Conservation (phyloP, 2,113 vertebrate species). For the Psittacus erithacus region DNA sequence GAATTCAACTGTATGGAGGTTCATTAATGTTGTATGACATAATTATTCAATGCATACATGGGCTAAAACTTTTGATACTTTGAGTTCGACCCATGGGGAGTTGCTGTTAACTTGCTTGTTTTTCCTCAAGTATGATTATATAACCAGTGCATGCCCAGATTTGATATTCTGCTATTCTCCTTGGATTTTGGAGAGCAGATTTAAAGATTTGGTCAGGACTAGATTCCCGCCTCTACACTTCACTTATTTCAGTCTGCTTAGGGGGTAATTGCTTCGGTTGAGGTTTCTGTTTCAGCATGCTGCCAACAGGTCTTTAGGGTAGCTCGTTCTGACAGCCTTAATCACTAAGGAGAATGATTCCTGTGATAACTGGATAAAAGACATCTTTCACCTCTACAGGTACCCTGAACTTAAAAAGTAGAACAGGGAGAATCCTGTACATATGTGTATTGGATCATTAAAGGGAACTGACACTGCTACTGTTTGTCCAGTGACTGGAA, state of each 20-base stretch:
- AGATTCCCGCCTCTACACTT: background rate
- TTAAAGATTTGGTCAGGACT: background rate
- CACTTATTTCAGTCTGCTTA: background rate
- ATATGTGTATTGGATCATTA: background rate
- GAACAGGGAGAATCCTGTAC: background rate
- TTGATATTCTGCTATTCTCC: background rate
- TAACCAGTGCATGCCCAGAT: background rate
- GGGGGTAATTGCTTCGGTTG: background rate
- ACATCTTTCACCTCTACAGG: background rate
- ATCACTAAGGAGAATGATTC: background rate
- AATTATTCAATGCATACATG: background rate
- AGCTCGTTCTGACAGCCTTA: background rate
- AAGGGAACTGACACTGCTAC: background rate
- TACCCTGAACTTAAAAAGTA: background rate
- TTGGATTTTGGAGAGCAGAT: background rate
- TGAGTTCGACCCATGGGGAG: background rate
- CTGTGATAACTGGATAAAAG: background rate
- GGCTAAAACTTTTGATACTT: background rate
- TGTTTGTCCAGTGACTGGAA: background rate
- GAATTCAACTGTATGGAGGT: background rate
- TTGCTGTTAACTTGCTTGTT: background rate
- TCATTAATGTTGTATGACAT: background rate
- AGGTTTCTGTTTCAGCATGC: background rate
- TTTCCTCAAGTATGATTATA: background rate
- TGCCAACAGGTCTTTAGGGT: background rate